Conservation (phyloP, 2,113 vertebrate species). For the Pao palembangensis region DNA sequence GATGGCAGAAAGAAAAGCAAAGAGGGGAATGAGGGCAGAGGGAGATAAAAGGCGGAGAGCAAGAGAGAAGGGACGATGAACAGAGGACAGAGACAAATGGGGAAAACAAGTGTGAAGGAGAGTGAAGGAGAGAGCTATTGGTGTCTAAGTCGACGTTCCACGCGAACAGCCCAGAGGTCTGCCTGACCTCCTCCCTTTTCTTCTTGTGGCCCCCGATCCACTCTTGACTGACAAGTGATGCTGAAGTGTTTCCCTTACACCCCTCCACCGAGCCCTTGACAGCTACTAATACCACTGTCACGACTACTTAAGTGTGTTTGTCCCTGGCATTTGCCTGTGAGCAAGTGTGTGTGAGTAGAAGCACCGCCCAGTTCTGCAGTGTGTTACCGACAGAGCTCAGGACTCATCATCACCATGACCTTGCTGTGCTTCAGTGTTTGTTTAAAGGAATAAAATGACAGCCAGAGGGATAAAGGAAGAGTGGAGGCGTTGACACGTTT, state of each 20-base stretch:
- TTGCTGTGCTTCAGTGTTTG: slow-evolving; percentile 35
- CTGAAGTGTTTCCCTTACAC: slow-evolving; percentile 56
- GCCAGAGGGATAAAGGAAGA: slow-evolving; percentile 27
- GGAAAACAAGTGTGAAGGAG: slow-evolving; percentile 47
- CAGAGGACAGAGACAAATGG: slow-evolving; percentile 52
- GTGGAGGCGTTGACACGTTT: slow-evolving; percentile 41
- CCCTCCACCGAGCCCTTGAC: slow-evolving; percentile 42
- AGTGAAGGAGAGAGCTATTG: slow-evolving; percentile 57
- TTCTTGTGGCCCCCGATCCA: slow-evolving; percentile 15
- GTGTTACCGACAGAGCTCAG: slow-evolving; percentile 9
- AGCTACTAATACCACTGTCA: slow-evolving; percentile 59
- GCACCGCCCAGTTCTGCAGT: not conserved
- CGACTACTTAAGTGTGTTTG: slow-evolving; percentile 45
- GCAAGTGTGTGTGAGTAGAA: not conserved
- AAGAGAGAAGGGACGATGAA: slow-evolving; percentile 18
- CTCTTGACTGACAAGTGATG: slow-evolving; percentile 44
- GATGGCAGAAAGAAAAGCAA: slow-evolving; percentile 39
- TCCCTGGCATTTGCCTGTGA: slow-evolving; percentile 23
- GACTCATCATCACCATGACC: slow-evolving; percentile 37
- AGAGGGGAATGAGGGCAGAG: slow-evolving; percentile 22
- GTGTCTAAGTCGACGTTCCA: slow-evolving; percentile 47
- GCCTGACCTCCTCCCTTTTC: slow-evolving; percentile 25
- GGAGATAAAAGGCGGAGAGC: slow-evolving; percentile 29
- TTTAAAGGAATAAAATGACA: slow-evolving; percentile 36
- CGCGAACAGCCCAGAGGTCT: slow-evolving; percentile 39